Conservation (phyloP, 2,888 invertebrate species). For the Anticlea derivata region DNA sequence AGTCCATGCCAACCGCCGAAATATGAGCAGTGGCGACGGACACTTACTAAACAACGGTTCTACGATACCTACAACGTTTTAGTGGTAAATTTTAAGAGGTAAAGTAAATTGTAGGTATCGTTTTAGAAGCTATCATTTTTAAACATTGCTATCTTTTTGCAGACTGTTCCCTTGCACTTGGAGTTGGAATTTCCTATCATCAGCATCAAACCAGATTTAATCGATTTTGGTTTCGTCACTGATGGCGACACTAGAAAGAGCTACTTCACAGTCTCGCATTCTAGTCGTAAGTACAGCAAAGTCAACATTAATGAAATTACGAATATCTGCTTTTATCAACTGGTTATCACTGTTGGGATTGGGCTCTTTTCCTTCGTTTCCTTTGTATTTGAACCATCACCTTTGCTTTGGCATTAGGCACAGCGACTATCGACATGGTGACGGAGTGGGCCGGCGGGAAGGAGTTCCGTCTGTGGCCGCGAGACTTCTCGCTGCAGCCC, state of each 20-base stretch:
- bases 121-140: too few species aligned
- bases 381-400: too few species aligned
- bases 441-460: slow-evolving; percentile 47
- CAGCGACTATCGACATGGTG: slow-evolving; percentile 44
- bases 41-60: slow-evolving; percentile 44
- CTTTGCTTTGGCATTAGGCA: slow-evolving; percentile 40
- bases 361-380: too few species aligned
- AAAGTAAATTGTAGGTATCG: too few species aligned
- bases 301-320: too few species aligned
- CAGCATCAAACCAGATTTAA: slow-evolving; percentile 42
- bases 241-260: slow-evolving; percentile 59
- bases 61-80: slow-evolving; percentile 47
- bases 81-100: slow-evolving; percentile 39
- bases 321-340: too few species aligned
- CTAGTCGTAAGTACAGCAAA: slow-evolving; percentile 59
- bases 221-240: slow-evolving; percentile 61
- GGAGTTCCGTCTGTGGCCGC: slow-evolving; percentile 54
- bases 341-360: too few species aligned
- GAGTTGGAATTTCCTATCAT: slow-evolving; percentile 58
- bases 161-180: slow-evolving; percentile 56
- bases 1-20: not conserved
- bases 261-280: slow-evolving; percentile 60
- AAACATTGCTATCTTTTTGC: not conserved
- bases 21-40: slow-evolving; percentile 8
- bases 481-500: slow-evolving; percentile 45